Conservation (phyloP, 2,113 vertebrate genomes). For the Spilogale gracilis region DNA sequence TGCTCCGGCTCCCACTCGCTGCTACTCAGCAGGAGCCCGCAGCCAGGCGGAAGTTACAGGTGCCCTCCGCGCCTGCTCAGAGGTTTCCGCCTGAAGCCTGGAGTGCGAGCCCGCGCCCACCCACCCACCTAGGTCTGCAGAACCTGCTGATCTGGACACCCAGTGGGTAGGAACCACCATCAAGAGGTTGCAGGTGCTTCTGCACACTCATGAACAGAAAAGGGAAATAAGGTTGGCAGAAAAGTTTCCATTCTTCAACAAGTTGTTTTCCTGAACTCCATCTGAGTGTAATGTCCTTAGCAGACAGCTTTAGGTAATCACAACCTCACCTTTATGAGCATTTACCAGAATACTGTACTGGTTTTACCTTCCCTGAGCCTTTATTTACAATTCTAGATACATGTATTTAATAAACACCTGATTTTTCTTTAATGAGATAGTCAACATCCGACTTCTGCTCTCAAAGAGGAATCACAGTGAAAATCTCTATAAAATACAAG, state of each 20-base stretch:
- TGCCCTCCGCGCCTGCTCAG: too few relatives aligned
- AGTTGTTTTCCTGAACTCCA: background rate
- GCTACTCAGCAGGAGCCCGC: too few relatives aligned
- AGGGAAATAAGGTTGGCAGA: background rate
- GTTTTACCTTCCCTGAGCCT: constrained; percentile 6
- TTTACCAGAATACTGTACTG: background rate
- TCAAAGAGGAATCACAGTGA: background rate
- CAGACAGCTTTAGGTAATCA: background rate
- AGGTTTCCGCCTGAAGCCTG: too few relatives aligned
- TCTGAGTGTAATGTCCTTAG: background rate
- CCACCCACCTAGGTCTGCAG: background rate
- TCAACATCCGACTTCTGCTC: constrained; percentile 18
- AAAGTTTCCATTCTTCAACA: constrained; percentile 38
- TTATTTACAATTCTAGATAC: constrained; percentile 1
- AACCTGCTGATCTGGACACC: fast-evolving
- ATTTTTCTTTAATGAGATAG: constrained; percentile 14
- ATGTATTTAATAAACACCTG: background rate
- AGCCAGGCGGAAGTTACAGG: too few relatives aligned
- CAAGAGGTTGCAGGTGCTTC: background rate
- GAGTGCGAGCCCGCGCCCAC: too few relatives aligned
- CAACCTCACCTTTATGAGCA: background rate
- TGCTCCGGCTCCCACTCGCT: too few relatives aligned
- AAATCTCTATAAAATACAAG: constrained; percentile 8
- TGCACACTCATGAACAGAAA: background rate
- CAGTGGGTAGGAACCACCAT: background rate